Base-by-base conservation (phyloP, 1,140 invertebrate genomes). In the Xylocopa sonorina region DNA sequence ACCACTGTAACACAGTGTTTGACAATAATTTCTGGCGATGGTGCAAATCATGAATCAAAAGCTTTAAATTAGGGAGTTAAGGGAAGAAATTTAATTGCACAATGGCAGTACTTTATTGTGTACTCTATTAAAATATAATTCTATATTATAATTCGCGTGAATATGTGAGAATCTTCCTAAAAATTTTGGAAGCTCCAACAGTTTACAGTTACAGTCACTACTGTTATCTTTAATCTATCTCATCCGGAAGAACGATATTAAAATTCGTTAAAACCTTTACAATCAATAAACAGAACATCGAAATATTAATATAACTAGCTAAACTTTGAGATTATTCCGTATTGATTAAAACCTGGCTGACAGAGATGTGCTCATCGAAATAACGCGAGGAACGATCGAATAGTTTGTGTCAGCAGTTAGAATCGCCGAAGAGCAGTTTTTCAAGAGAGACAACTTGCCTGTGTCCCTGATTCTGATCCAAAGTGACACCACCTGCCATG, bases 371-470 rank as follows among this genome's bases (percentile, higher is more conserved):
- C n/a, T 21, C 21, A 18, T 21, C 6, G 6, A 34, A 51, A 14
- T 32, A n/a, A 7, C 6, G 24, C 34, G n/a, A 72, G 6, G 1
- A 24, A 21, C n/a, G 43, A 46, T 43, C 57, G 38, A 63, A 57
- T 12, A 81, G 43, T 55, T 6, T 89, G 74, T 80, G 85, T 90
- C 85, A 89, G 77, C 83, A 90, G 66, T 71, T 71, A 62, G 89
- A 85, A 71, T 92, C 91, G 32, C 92, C 91, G 73, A 93, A 91
- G 71, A 92, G 83, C 68, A 92, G 86, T 78, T 86, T 90, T 87
- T 93, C 91, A 62, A 93, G 88, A 57, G 87, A 88, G 64, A 90
- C 87, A 66, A 92, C 90, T 90, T 92, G 90, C 90, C 91, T 92
- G 74, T 91, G 89, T 84, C 87, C 85, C 74, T 84, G 68, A 29